Evolutionary conservation across 2,888 invertebrate species (phyloP).

Genomic region (Rhabditoides inermis): DNA sequence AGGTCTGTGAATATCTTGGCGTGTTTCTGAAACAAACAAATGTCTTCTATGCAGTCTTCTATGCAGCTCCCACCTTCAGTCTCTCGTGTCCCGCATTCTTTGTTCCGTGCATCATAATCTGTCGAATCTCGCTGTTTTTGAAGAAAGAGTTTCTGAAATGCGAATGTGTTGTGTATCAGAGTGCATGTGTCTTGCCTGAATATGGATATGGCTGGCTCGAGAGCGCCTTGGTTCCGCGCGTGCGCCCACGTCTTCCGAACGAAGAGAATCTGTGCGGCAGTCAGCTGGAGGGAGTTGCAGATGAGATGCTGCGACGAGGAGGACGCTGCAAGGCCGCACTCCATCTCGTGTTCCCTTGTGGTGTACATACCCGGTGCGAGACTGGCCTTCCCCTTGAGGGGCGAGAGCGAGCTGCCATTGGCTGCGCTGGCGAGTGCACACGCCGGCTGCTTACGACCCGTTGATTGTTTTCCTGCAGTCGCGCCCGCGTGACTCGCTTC

Average conservation of each 20-base stretch:
- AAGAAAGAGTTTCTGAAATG: slow-evolving; percentile 26
- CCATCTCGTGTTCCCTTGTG: too few relatives aligned
- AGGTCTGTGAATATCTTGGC: slow-evolving; percentile 24
- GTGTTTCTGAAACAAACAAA: slow-evolving; percentile 16
- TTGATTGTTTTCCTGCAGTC: too few relatives aligned
- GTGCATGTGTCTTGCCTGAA: slow-evolving; percentile 10
- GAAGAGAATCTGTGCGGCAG: slow-evolving; percentile 24
- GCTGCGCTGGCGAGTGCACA: too few relatives aligned
- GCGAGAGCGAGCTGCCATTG: too few relatives aligned
- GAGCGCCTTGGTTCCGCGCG: slow-evolving; percentile 27
- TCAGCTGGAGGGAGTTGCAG: slow-evolving; percentile 13
- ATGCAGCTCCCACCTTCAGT: slow-evolving; percentile 13
- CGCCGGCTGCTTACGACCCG: too few relatives aligned
- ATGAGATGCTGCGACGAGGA: slow-evolving; percentile 8
- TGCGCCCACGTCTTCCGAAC: slow-evolving; percentile 29
- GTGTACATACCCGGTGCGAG: too few relatives aligned
- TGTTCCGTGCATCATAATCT: slow-evolving; percentile 28
- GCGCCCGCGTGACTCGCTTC: too few relatives aligned
- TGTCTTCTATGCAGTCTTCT: not conserved
- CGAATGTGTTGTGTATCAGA: not conserved
- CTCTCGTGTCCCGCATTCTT: slow-evolving; percentile 31
- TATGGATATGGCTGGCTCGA: slow-evolving; percentile 29
- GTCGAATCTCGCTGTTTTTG: slow-evolving; percentile 29
- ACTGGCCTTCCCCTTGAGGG: too few relatives aligned
- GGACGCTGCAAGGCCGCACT: too few relatives aligned